A percentile compares a stretch with the other conserved stretches of the same genome.
Evolutionary conservation across 1,140 invertebrate genomes (phyloP).

Genomic region (Tetramorium parvispinum): DNA sequence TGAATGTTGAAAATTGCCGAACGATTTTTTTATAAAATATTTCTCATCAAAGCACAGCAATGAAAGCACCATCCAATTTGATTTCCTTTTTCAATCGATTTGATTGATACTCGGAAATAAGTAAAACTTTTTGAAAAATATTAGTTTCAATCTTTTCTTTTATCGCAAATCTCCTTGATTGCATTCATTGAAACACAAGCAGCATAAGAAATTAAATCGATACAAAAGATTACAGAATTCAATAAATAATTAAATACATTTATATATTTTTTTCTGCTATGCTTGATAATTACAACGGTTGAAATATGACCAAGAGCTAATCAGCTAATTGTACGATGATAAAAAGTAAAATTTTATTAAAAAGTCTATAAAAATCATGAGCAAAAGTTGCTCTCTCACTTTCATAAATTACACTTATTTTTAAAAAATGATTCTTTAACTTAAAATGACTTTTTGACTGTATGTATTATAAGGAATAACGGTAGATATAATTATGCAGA

Average conservation of each 20-base stretch:
- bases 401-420: background rate
- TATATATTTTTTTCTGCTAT: background rate
- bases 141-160: background rate
- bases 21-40: background rate
- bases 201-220: background rate
- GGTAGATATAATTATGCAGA: background rate
- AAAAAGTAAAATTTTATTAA: background rate
- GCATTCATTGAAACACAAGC: background rate
- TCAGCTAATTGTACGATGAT: background rate
- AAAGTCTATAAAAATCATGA: background rate
- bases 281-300: background rate
- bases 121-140: background rate
- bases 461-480: background rate
- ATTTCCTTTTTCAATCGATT: background rate
- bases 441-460: background rate
- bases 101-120: background rate
- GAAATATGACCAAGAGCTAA: background rate
- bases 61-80: background rate
- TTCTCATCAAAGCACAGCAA: background rate
- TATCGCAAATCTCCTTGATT: background rate
- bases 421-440: background rate
- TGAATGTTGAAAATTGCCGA: background rate
- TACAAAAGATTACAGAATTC: background rate
- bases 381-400: background rate
- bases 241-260: constrained; percentile 5